Evolutionary conservation across 2,797 vertebrate species (phyloP).

Genomic region (Furcifer pardalis): DNA sequence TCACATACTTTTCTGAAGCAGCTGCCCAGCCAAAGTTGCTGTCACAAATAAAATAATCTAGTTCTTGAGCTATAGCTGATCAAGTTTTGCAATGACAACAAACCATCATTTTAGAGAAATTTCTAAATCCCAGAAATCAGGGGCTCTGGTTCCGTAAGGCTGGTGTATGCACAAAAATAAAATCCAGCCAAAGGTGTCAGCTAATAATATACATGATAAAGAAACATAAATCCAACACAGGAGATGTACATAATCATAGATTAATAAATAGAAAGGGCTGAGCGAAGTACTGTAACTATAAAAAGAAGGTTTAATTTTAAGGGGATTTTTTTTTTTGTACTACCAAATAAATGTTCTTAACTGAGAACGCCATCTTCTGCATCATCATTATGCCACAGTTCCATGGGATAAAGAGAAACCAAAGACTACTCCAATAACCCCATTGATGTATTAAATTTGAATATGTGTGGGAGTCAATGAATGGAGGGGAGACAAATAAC

Average conservation of each 20-base stretch:
- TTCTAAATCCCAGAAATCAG: not conserved
- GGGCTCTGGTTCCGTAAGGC: not conserved
- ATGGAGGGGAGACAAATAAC: no score
- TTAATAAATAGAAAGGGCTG: not conserved
- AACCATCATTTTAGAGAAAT: not conserved
- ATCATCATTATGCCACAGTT: not conserved
- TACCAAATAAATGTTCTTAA: not conserved
- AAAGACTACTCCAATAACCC: not conserved
- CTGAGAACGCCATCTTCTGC: not conserved
- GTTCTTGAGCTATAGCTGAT: not conserved
- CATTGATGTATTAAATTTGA: no score
- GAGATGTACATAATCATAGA: not conserved
- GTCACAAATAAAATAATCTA: not conserved
- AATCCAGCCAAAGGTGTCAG: not conserved
- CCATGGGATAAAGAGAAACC: not conserved
- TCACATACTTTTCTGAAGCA: not conserved
- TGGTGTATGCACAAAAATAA: not conserved
- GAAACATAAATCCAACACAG: not conserved
- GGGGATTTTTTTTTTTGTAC: not conserved
- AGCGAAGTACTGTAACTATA: not conserved
- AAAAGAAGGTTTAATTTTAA: not conserved
- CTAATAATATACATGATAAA: not conserved
- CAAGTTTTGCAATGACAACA: no score
- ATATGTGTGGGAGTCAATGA: no score
- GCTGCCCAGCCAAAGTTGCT: not conserved